phyloP scores from a whole-genome alignment of 2,888 invertebrate genomes.

The Drosophila colorata region DNA sequence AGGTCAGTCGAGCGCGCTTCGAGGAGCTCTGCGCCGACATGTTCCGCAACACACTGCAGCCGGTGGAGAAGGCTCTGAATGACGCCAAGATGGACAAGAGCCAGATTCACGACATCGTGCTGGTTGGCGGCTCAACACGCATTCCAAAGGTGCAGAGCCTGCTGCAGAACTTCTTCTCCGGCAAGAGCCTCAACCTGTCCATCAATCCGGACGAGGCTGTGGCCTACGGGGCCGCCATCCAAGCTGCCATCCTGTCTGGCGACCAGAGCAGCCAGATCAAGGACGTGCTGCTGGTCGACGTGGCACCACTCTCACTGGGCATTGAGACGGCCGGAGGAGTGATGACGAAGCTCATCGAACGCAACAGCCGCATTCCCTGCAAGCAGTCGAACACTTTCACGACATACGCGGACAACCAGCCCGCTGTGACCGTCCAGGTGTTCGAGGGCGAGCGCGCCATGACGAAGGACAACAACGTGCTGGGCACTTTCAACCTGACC shows the following conservation, averaged over 20 bases:
- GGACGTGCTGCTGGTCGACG: conserved; percentile 90
- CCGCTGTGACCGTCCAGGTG: conserved; percentile 90
- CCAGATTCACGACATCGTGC: conserved; percentile 90
- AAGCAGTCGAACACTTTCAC: conserved; percentile 91
- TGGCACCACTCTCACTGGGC: conserved; percentile 89
- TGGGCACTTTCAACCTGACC: conserved; percentile 97
- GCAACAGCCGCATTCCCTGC: conserved; percentile 90
- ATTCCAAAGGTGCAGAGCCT: conserved; percentile 92
- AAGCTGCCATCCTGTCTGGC: conserved; percentile 89
- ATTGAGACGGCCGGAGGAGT: conserved; percentile 94
- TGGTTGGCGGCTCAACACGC: conserved; percentile 93
- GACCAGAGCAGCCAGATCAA: conserved; percentile 90
- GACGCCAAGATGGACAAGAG: conserved; percentile 93
- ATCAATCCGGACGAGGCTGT: conserved; percentile 94
- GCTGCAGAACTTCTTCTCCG: conserved; percentile 91
- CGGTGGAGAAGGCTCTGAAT: conserved; percentile 91
- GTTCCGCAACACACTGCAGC: conserved; percentile 90
- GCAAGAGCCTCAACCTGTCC: conserved; percentile 89
- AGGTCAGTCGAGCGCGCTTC: conserved; percentile 90
- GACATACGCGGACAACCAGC: conserved; percentile 93
- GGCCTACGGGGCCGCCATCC: conserved; percentile 91
- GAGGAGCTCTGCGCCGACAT: conserved; percentile 91
- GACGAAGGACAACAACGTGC: conserved; percentile 96
- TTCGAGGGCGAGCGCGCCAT: conserved; percentile 93
- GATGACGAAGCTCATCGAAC: conserved; percentile 91